Evolutionary conservation across 2,888 invertebrate species (phyloP).

Genomic region (Hedya salicella): DNA sequence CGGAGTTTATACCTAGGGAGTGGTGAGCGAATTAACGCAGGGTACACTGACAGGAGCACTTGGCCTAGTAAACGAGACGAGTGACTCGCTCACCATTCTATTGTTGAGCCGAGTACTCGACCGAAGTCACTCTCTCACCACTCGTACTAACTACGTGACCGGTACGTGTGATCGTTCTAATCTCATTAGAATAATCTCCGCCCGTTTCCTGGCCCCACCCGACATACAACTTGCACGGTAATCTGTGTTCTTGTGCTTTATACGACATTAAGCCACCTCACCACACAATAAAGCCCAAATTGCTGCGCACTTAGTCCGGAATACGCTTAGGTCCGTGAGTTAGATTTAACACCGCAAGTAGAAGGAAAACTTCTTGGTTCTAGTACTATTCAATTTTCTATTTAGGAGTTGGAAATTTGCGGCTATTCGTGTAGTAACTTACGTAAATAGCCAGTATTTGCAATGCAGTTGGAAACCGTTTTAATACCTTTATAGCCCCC

Average conservation of each 20-base stretch:
- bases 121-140: no score
- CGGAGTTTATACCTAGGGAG: no score
- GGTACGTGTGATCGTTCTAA: no score
- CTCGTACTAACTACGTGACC: no score
- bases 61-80: no score
- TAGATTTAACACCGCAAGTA: slow-evolving; percentile 32
- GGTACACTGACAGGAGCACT: no score
- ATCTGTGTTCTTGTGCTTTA: slow-evolving; percentile 31
- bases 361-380: slow-evolving; percentile 38
- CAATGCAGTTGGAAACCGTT: no score
- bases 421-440: slow-evolving; percentile 12
- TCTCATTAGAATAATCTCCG: neutral
- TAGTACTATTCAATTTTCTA: slow-evolving; percentile 38
- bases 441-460: neutral
- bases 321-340: slow-evolving; percentile 28
- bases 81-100: no score
- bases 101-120: no score
- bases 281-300: slow-evolving; percentile 34
- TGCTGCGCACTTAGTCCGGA: slow-evolving; percentile 17
- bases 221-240: slow-evolving; percentile 38
- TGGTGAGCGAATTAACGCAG: no score
- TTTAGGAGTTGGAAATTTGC: slow-evolving; percentile 10
- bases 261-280: slow-evolving; percentile 26
- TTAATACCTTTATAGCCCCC: no score
- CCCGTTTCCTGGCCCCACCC: slow-evolving; percentile 18